Evolutionary conservation across 2,797 vertebrate species (phyloP), one percentile per base, ranked within the genome.

Genomic region (Balearica regulorum): DNA sequence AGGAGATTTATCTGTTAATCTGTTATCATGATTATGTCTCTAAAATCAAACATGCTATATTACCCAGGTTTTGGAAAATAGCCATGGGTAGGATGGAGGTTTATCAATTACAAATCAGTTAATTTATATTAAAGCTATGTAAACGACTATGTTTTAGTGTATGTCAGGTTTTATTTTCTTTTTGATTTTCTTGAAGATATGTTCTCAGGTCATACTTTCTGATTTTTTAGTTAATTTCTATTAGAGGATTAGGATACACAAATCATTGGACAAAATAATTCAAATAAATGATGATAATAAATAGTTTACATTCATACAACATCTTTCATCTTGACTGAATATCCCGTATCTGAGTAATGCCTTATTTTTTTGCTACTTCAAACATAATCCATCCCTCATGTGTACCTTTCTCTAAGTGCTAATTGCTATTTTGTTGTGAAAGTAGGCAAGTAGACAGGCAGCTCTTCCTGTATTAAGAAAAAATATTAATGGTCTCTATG

Each of bases 91-190:
- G 9, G 33, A 60, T 93, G 12, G 29, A 51, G 82, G 16, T 20
- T 90, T 93, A 79, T 86, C 58, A 72, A 84, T 86, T 89, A 93
- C 55, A 54, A 48, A 81, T 88, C 61, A 91, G 79, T 73, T 93
- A 85, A 89, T 92, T 91, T 95, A 55, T 41, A 37, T 9, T 54
- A 26, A 19, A 65, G 7, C 3, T 72, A 24, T 46, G 39, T 29
- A 85, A 85, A 83, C 5, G 6, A 51, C 13, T 44, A 19, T 44
- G 26, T 10, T 75, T 69, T 57, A 79, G 7, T 53, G 17, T 15
- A 62, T 39, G 44, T 62, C 39, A 44, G 43, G 19, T 86, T 90
- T 86, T 81, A 49, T 62, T 90, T 28, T 58, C 12, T 43, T 68
- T 53, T 58, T 49, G 3, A 53, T 35, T 85, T 87, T 89, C 20